phyloP scores from a whole-genome alignment of 2,888 invertebrate genomes.

The Cheilosia soror region DNA sequence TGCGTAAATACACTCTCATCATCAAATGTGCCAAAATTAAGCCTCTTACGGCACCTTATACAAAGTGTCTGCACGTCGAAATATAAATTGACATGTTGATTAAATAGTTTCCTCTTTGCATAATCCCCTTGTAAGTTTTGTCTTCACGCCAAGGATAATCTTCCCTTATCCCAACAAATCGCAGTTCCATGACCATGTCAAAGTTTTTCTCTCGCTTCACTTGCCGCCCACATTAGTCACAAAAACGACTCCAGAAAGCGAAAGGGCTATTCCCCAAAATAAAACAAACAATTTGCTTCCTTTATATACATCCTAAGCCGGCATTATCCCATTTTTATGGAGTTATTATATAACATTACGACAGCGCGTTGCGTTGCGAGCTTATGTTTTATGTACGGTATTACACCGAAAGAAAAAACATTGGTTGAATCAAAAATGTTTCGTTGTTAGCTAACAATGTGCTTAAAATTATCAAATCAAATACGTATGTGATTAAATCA shows the following conservation, averaged over 20 bases:
- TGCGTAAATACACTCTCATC: too few species aligned
- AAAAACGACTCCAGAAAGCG: slow-evolving; percentile 13
- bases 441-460: too few species aligned
- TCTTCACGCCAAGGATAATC: slow-evolving; percentile 48
- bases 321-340: slow-evolving; percentile 72
- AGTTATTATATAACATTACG: slow-evolving; percentile 59
- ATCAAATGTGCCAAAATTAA: background rate
- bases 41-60: background rate
- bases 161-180: slow-evolving; percentile 32
- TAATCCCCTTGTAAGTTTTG: slow-evolving; percentile 25
- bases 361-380: slow-evolving; percentile 40
- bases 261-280: slow-evolving; percentile 62
- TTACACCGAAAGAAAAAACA: too few species aligned
- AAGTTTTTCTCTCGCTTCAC: slow-evolving; percentile 12
- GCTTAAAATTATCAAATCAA: too few species aligned
- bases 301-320: slow-evolving; percentile 60
- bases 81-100: slow-evolving; percentile 5
- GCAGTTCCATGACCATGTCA: slow-evolving; percentile 34
- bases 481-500: too few species aligned
- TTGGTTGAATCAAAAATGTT: too few species aligned
- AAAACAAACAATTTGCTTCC: slow-evolving; percentile 62
- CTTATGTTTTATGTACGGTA: slow-evolving; percentile 66
- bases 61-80: background rate
- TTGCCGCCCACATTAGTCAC: slow-evolving; percentile 24
- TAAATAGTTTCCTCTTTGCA: slow-evolving; percentile 18